phyloP scores from a whole-genome alignment of 1,140 invertebrate genomes.

The Ridgeia piscesae region DNA sequence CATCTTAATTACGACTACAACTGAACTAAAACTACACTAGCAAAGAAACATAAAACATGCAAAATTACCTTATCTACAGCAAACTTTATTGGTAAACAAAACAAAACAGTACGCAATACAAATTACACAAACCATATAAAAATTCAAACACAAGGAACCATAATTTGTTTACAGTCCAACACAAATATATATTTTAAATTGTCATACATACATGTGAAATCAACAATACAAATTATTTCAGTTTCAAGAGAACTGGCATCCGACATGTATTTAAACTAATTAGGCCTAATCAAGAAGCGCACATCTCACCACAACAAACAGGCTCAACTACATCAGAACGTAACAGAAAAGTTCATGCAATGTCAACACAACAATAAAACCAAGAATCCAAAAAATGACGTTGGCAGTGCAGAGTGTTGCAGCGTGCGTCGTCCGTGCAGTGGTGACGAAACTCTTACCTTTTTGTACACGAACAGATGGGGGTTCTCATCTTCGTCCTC shows the following conservation, averaged over 20 bases:
- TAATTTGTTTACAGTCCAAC: background rate
- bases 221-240: background rate
- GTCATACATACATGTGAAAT: background rate
- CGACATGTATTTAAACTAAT: background rate
- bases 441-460: background rate
- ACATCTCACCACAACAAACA: background rate
- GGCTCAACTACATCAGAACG: background rate
- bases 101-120: background rate
- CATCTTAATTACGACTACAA: background rate
- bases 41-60: background rate
- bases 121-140: background rate
- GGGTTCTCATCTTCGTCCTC: conserved; percentile 3
- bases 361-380: background rate
- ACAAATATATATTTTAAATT: background rate
- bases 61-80: background rate
- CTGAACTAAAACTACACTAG: background rate
- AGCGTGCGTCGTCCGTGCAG: background rate
- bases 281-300: background rate
- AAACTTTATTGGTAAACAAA: conserved; percentile 6
- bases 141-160: background rate
- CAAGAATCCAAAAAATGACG: background rate
- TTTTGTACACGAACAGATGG: background rate
- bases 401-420: background rate
- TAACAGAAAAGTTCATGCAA: conserved; percentile 1
- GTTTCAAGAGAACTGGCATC: background rate